Conservation (phyloP, 2,888 invertebrate species). For the Spilosoma lubricipeda region DNA sequence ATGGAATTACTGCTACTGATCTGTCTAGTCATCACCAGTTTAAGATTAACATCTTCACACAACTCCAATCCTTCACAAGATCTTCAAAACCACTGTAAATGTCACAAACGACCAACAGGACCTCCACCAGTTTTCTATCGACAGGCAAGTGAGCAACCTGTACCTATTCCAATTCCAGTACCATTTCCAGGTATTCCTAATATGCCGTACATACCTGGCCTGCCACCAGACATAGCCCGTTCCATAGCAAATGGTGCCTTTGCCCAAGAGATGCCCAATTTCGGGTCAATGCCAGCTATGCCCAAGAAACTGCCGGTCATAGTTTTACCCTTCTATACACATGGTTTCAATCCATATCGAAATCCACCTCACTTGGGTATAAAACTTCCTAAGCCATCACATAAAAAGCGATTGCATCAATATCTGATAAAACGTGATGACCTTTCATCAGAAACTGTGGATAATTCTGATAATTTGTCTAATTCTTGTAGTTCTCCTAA, state of each 20-base stretch:
- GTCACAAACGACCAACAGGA: slow-evolving; percentile 40
- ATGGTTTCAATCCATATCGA: slow-evolving; percentile 61
- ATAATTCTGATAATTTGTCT: slow-evolving; percentile 47
- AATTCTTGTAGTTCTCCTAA: slow-evolving; percentile 57
- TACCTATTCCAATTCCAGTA: slow-evolving; percentile 47
- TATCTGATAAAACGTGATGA: slow-evolving; percentile 5
- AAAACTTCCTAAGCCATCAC: slow-evolving; percentile 23
- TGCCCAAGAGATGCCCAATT: slow-evolving; percentile 8
- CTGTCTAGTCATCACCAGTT: not conserved
- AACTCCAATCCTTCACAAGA: slow-evolving; percentile 70
- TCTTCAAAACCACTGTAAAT: slow-evolving; percentile 79
- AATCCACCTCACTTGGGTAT: slow-evolving; percentile 32
- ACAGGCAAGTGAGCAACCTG: slow-evolving; percentile 52
- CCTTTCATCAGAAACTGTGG: slow-evolving; percentile 32
- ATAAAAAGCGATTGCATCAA: slow-evolving; percentile 33
- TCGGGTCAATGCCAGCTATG: slow-evolving; percentile 45
- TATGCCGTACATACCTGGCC: not conserved
- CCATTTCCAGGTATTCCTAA: slow-evolving; percentile 49
- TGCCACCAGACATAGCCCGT: slow-evolving; percentile 26
- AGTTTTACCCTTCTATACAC: slow-evolving; percentile 81
- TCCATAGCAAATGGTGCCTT: slow-evolving; percentile 30
- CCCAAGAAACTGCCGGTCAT: slow-evolving; percentile 76
- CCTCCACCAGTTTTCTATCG: slow-evolving; percentile 33
- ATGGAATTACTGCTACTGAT: not conserved
- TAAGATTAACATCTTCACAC: slow-evolving; percentile 49